Percentiles rank a stretch among this genome's conserved stretches.
phyloP scores from a whole-genome alignment of 2,888 invertebrate species.

The Dorcus hopei region DNA sequence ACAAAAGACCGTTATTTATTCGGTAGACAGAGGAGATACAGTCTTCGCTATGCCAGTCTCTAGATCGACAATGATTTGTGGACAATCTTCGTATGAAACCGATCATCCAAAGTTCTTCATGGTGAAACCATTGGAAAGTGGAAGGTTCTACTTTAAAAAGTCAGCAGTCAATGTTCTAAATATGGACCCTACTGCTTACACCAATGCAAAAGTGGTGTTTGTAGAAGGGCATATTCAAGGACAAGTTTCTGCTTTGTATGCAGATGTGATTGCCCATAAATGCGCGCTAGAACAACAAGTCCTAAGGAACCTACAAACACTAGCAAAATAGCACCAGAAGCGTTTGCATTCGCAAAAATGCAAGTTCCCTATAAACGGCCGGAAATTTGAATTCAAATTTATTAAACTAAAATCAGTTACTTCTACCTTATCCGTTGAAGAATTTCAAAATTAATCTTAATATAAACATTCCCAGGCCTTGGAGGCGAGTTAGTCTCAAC shows the following conservation, averaged over 20 bases:
- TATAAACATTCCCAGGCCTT: no score
- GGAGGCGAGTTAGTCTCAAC: no score
- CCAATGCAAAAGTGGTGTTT: no score
- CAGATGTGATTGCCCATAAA: conserved; percentile 8
- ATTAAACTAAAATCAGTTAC: no score
- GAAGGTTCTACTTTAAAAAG: conserved; percentile 1
- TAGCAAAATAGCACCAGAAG: conserved; percentile 15
- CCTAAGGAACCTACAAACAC: conserved; percentile 13
- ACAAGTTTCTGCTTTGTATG: conserved; percentile 9
- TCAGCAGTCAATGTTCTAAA: conserved; percentile 3
- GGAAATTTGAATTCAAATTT: no score
- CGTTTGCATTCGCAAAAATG: conserved; percentile 16
- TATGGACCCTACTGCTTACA: conserved; percentile 15
- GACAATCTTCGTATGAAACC: conserved; percentile 1
- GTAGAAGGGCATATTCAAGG: conserved; percentile 12
- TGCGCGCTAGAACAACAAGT: conserved; percentile 14
- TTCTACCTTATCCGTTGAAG: no score
- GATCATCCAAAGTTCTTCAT: conserved; percentile 7
- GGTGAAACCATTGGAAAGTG: conserved; percentile 5
- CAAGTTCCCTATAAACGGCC: conserved; percentile 17
- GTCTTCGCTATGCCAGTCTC: conserved; percentile 3
- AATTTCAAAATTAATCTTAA: no score
- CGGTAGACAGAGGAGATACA: background rate
- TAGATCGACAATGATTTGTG: background rate
- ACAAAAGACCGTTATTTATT: conserved; percentile 1